These are phyloP conservation scores for Neelides sp. DNA, from an alignment of 1,140 invertebrate genomes.

Conservation along the genomic window DNA sequence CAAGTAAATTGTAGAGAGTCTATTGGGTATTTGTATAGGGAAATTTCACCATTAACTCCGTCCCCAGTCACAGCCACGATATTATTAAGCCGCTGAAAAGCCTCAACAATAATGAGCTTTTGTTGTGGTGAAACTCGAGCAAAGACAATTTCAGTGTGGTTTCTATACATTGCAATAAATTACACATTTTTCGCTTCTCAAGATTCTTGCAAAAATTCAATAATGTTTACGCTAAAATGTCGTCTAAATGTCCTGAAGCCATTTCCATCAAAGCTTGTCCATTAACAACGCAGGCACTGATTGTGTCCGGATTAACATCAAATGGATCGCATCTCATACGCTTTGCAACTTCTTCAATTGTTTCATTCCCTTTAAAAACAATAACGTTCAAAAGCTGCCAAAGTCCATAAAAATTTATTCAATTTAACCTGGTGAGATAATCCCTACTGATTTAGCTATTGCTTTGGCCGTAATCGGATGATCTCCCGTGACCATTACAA, in stretches of 20 bases:
- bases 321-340: constrained; percentile 81
- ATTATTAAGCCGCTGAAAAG: constrained; percentile 88
- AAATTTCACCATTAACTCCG: constrained; percentile 53
- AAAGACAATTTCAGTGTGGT: constrained; percentile 98
- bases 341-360: constrained; percentile 86
- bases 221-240: constrained; percentile 54
- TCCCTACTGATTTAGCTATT: constrained; percentile 97
- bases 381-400: constrained; percentile 19
- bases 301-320: constrained; percentile 85
- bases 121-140: constrained; percentile 99
- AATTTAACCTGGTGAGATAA: constrained; percentile 74
- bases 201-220: constrained; percentile 32
- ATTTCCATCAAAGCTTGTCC: constrained; percentile 88
- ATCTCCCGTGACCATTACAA: constrained; percentile 51
- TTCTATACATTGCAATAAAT: constrained; percentile 35
- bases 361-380: constrained; percentile 58
- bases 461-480: constrained; percentile 99
- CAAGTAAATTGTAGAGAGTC: constrained; percentile 42
- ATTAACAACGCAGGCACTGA: constrained; percentile 91
- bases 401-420: not conserved
- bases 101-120: constrained; percentile 98
- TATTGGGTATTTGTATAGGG: not conserved
- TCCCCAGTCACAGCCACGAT: constrained; percentile 96
- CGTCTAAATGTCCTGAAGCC: constrained; percentile 76
- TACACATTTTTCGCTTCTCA: not conserved